These are phyloP conservation scores for Tragelaphus imberbis DNA, from an alignment of 2,113 vertebrate genomes.

Conservation along the genomic window DNA sequence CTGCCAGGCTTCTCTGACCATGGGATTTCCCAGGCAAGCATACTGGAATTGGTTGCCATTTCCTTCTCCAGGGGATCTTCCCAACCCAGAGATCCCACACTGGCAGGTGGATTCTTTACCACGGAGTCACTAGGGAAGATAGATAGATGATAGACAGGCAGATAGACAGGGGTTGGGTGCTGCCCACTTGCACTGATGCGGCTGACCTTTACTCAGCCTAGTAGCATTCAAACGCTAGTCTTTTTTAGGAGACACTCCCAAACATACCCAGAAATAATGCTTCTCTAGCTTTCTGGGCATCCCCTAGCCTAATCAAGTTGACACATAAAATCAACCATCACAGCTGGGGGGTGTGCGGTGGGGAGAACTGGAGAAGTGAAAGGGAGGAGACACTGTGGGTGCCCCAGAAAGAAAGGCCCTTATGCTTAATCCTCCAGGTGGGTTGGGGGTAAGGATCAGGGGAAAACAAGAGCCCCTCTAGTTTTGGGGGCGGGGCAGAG, in stretches of 20 bases:
- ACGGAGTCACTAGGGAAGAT: neutral
- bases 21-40: neutral
- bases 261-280: neutral
- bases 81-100: neutral
- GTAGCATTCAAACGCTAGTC: neutral
- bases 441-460: neutral
- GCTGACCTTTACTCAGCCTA: neutral
- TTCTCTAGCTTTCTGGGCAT: neutral
- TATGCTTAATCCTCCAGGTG: neutral
- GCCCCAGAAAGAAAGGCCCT: neutral
- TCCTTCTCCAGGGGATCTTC: neutral
- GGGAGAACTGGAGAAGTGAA: neutral
- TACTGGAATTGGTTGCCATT: neutral
- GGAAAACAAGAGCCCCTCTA: neutral
- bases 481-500: rapidly evolving
- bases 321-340: neutral
- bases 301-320: neutral
- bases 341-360: neutral
- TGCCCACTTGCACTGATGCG: no score
- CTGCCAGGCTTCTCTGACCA: neutral
- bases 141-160: neutral
- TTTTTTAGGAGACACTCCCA: neutral
- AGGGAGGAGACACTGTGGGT: no score
- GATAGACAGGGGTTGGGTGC: no score
- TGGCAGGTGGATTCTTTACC: neutral